These are phyloP conservation scores for Drosophila anomalipes DNA, from an alignment of 2,888 invertebrate species.

Conservation along the genomic window DNA sequence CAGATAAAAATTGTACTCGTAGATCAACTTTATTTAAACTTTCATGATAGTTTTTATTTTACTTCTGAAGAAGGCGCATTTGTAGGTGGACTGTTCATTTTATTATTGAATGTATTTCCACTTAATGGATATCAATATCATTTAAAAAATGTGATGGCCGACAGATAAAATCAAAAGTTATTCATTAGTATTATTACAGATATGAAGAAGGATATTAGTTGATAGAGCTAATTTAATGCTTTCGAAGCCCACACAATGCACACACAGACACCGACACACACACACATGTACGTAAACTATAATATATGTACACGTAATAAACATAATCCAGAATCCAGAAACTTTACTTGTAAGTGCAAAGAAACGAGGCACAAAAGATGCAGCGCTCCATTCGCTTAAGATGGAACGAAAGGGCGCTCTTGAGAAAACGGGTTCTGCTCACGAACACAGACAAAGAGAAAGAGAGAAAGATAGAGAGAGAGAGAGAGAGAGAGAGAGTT, in stretches of 20 bases:
- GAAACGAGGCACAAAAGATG: constrained; percentile 43
- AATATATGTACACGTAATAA: not conserved
- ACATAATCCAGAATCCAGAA: constrained; percentile 36
- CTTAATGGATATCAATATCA: not conserved
- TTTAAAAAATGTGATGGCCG: not conserved
- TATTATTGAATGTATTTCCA: not conserved
- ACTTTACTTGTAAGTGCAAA: constrained; percentile 26
- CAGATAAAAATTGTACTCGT: not conserved
- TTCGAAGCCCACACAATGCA: constrained; percentile 24
- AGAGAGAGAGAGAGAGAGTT: not conserved
- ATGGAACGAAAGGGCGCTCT: constrained; percentile 42
- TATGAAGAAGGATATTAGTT: constrained; percentile 11
- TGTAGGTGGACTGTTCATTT: not conserved
- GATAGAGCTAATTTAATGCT: constrained; percentile 14
- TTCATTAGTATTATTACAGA: constrained; percentile 4
- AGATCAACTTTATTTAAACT: not conserved
- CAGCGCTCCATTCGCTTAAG: constrained; percentile 42
- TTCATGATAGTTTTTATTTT: too few species aligned
- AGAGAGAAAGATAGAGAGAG: not conserved
- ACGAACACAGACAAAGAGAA: constrained; percentile 4
- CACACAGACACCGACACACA: not conserved
- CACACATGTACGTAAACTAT: not conserved
- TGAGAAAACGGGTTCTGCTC: constrained; percentile 47
- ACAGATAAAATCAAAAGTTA: not conserved
- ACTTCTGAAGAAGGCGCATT: not conserved